These are phyloP conservation scores for Calidris pygmaea DNA, from an alignment of 2,113 vertebrate genomes.

Conservation along the genomic window DNA sequence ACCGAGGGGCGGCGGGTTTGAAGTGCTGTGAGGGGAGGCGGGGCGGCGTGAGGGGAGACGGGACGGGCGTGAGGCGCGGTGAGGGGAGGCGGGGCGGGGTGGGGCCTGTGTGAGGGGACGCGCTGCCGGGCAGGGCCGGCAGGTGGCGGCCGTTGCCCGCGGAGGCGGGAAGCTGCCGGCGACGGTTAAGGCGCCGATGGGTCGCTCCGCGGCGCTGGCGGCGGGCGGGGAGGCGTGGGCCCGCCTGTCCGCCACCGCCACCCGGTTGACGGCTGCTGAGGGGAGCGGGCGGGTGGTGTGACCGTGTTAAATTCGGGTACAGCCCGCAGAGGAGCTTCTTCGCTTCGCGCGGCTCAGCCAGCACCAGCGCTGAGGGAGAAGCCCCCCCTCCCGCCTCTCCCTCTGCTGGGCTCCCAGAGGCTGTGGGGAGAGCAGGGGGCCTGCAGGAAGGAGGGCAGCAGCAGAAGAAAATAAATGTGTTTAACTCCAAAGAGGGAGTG, in stretches of 20 bases:
- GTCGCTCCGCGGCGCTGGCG: background rate
- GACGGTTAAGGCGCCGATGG: rapidly evolving
- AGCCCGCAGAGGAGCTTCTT: background rate
- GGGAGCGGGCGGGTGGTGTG: background rate
- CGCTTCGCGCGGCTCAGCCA: too few species aligned
- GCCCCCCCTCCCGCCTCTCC: background rate
- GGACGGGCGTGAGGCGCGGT: background rate
- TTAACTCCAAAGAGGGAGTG: background rate
- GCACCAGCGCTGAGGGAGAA: too few species aligned
- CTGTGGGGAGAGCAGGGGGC: too few species aligned
- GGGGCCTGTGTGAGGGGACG: background rate
- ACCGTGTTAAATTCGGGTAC: too few species aligned
- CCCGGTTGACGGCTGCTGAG: background rate
- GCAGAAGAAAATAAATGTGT: background rate
- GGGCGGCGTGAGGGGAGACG: too few species aligned
- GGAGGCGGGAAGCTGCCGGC: rapidly evolving
- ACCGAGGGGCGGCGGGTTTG: rapidly evolving
- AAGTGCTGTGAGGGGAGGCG: background rate
- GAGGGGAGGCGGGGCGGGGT: background rate
- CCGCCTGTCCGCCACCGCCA: background rate
- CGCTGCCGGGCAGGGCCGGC: background rate
- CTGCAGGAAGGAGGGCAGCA: background rate
- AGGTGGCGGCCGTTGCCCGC: conserved; percentile 27
- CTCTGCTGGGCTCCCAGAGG: background rate
- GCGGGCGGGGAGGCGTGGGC: background rate